Evolutionary conservation across 1,140 invertebrate species (phyloP).

Genomic region (Hesperophylax magnus): DNA sequence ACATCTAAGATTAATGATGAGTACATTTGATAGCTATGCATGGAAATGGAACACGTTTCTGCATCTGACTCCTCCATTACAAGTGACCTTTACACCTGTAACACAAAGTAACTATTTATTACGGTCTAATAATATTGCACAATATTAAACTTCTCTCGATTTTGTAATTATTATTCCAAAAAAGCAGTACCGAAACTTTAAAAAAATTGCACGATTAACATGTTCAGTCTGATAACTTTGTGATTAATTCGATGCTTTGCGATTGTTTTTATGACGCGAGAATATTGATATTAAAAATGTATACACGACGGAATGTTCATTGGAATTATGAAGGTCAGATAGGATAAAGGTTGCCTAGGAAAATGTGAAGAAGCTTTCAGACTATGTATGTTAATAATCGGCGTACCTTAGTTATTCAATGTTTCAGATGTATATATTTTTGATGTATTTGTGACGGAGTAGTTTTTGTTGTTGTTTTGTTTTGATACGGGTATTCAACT

Average conservation of each 20-base stretch:
- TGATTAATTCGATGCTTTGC: background rate
- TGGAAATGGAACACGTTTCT: background rate
- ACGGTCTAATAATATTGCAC: background rate
- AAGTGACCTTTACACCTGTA: background rate
- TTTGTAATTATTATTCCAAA: background rate
- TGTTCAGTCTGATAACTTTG: background rate
- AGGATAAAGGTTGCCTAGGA: no score
- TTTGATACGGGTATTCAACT: no score
- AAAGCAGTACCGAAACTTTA: background rate
- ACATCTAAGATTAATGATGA: conserved; percentile 17
- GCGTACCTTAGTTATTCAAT: no score
- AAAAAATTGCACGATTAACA: background rate
- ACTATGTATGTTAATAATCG: no score
- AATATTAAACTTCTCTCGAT: background rate
- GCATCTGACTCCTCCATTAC: conserved; percentile 1
- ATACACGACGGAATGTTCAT: no score
- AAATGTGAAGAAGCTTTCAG: no score
- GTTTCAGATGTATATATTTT: no score
- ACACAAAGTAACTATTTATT: conserved; percentile 4
- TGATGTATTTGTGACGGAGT: no score
- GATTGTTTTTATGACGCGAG: background rate
- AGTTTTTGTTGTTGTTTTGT: no score
- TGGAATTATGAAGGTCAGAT: no score
- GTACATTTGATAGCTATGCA: background rate
- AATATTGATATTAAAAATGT: background rate